Evolutionary conservation across 2,797 vertebrate genomes (phyloP), one percentile per base, ranked within the genome.

Genomic region (Sylvilagus floridanus): DNA sequence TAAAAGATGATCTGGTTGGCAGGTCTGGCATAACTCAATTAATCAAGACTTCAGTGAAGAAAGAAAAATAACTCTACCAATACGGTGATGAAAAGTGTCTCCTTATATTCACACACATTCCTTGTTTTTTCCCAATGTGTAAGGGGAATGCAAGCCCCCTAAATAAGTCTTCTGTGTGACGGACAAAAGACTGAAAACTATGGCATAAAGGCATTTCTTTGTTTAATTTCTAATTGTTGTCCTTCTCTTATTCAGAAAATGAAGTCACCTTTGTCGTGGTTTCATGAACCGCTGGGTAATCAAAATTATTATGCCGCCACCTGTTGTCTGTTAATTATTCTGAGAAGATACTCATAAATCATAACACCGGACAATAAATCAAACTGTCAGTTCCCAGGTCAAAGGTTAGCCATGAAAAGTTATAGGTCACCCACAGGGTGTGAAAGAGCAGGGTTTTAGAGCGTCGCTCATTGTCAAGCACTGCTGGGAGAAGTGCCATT

Each of bases 361-460:
- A 99, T 99, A 99, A 99, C 99, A 98, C 98, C 97, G 98, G 98
- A 99, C 99, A 99, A 99, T 99, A 99, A 99, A 99, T 99, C 99
- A 99, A 99, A 99, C 99, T 99, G 99, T 99, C 99, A 99, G 98
- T 98, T 97, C 97, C 97, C 95, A 97, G 99, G 99, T 99, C 99
- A 99, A 98, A 98, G 99, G 99, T 99, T 98, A 98, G 98, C 98
- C 98, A 98, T 98, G 98, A 97, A 99, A 98, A 99, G 99, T 99
- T 99, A 99, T 98, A 99, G 99, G 99, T 99, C 99, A 99, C 98
- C 98, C 95, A 98, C 98, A 97, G 98, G 98, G 99, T 99, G 99
- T 98, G 98, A 99, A 99, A 98, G 99, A 99, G 99, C 99, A 98
- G 98, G 98, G 98, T 98, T 99, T 98, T 97, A 98, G 98, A 98